Evolutionary conservation across 2,113 vertebrate species (phyloP).

Genomic region (Aptenodytes forsteri): DNA sequence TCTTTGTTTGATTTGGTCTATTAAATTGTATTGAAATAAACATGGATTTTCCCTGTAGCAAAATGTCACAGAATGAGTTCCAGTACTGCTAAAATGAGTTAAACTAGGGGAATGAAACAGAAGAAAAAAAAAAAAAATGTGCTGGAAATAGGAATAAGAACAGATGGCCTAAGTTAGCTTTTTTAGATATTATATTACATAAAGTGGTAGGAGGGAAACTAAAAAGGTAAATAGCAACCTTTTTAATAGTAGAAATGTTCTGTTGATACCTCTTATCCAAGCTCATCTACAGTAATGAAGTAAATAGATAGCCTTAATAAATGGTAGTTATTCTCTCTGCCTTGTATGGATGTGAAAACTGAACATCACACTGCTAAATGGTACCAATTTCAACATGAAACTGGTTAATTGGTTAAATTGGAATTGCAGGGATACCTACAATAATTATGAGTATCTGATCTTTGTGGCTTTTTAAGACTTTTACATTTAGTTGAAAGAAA

Average conservation of each 20-base stretch:
- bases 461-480: background rate
- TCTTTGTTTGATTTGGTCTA: conserved; percentile 25
- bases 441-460: background rate
- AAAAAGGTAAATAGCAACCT: conserved; percentile 20
- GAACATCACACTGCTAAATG: background rate
- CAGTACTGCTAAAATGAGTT: conserved; percentile 25
- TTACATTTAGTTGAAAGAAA: background rate
- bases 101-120: conserved; percentile 15
- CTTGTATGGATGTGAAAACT: background rate
- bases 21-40: conserved; percentile 35
- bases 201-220: conserved; percentile 47
- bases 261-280: conserved; percentile 36
- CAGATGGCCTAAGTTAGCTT: conserved; percentile 53
- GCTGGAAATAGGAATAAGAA: conserved; percentile 42
- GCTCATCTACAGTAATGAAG: background rate
- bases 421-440: background rate
- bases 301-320: background rate
- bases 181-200: conserved; percentile 54
- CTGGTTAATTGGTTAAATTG: background rate
- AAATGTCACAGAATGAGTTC: conserved; percentile 26
- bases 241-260: conserved; percentile 35
- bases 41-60: conserved; percentile 21
- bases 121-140: background rate
- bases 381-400: background rate
- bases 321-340: background rate